A percentile compares a stretch with the other conserved stretches of the same genome.
Conservation (phyloP, 2,888 invertebrate genomes). For the Sarcophaga carnaria region DNA sequence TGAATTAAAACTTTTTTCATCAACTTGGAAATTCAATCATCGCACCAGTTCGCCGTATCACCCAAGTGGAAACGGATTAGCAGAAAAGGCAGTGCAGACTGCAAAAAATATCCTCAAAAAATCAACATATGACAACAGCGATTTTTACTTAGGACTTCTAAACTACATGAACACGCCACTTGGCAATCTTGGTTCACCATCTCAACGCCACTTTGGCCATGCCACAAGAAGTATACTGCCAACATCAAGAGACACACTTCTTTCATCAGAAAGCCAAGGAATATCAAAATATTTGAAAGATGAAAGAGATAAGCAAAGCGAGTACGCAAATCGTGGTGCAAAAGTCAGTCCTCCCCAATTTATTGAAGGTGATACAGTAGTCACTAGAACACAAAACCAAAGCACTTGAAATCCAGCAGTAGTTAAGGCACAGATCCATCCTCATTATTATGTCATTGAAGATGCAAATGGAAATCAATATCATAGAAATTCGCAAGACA, state of each 20-base stretch:
- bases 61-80: conserved; percentile 34
- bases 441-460: not conserved
- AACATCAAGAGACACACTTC: not conserved
- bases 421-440: conserved; percentile 3
- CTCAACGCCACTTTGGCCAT: conserved; percentile 32
- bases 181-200: conserved; percentile 11
- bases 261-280: not conserved
- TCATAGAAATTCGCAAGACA: not conserved
- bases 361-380: conserved; percentile 7
- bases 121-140: conserved; percentile 31
- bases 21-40: conserved; percentile 19
- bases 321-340: conserved; percentile 12
- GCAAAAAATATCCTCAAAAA: conserved; percentile 39
- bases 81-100: conserved; percentile 36
- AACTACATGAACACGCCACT: conserved; percentile 38
- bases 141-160: conserved; percentile 8
- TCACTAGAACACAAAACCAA: not conserved
- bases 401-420: conserved; percentile 1
- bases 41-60: conserved; percentile 8
- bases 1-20: conserved; percentile 20
- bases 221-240: conserved; percentile 6
- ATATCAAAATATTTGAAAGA: not conserved
- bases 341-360: conserved; percentile 2
- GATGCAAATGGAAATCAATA: conserved; percentile 13
- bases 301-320: conserved; percentile 16